These are phyloP conservation scores for Paracentrotus lividus DNA, from an alignment of 53 echinoderm and acorn worm genomes.

Conservation along the genomic window DNA sequence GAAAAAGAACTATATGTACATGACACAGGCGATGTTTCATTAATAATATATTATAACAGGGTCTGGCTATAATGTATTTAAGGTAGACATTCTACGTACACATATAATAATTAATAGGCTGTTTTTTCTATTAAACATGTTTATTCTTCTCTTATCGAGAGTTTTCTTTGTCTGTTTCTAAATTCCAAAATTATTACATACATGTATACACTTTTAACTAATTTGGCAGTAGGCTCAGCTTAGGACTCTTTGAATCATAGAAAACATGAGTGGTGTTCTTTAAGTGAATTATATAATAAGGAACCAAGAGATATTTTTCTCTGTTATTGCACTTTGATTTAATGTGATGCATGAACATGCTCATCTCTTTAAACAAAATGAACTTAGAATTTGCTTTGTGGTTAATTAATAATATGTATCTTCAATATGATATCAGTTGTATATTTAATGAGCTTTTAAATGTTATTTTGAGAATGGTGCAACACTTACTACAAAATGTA, in stretches of 20 bases:
- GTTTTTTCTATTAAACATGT: not conserved
- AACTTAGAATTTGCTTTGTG: too few relatives aligned
- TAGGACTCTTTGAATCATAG: not conserved
- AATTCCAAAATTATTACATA: too few relatives aligned
- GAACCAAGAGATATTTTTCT: not conserved
- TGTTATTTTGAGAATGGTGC: not conserved
- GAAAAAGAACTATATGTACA: not conserved
- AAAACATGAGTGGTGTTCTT: not conserved
- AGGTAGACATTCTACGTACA: not conserved
- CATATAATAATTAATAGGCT: not conserved
- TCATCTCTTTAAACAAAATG: too few relatives aligned
- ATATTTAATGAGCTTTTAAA: too few relatives aligned
- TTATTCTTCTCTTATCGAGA: not conserved
- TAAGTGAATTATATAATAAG: not conserved
- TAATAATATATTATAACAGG: slow-evolving; percentile 25
- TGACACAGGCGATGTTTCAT: slow-evolving; percentile 44
- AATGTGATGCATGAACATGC: not conserved
- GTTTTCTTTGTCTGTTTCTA: too few relatives aligned
- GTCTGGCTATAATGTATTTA: not conserved
- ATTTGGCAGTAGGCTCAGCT: not conserved
- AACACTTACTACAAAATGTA: not conserved
- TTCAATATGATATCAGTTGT: too few relatives aligned
- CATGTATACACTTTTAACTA: not conserved
- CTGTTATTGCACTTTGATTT: not conserved
- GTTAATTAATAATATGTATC: too few relatives aligned